A percentile compares a stretch with the other conserved stretches of the same genome.
Conservation (phyloP, 2,888 invertebrate species). For the Agonopterix heracliana region DNA sequence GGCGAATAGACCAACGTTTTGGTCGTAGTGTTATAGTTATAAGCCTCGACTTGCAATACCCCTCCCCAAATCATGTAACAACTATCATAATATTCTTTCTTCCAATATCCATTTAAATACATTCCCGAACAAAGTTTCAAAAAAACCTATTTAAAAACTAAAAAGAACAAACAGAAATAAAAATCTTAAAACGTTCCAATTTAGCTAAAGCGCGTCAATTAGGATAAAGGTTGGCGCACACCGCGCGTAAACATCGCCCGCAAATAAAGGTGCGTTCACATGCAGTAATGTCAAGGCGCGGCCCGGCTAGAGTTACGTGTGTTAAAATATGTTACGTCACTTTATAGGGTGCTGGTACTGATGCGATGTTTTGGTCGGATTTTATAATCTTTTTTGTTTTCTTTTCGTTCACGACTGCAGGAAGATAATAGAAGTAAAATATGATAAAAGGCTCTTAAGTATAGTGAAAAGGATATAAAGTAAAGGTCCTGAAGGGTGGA, state of each 20-base stretch:
- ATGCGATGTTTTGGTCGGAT: too few relatives aligned
- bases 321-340: background rate
- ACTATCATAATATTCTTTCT: too few relatives aligned
- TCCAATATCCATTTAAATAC: too few relatives aligned
- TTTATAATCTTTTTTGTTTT: too few relatives aligned
- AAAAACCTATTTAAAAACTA: background rate
- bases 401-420: background rate
- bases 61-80: too few relatives aligned
- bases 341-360: background rate
- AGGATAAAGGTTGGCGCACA: slow-evolving; percentile 41
- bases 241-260: slow-evolving; percentile 31
- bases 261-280: slow-evolving; percentile 39
- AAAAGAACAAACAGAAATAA: background rate
- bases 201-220: slow-evolving; percentile 40
- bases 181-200: slow-evolving; percentile 22
- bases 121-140: background rate
- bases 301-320: slow-evolving; percentile 11
- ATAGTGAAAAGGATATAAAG: too few relatives aligned
- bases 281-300: slow-evolving; percentile 24
- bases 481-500: too few relatives aligned
- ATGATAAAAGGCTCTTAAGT: too few relatives aligned
- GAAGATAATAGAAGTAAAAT: background rate
- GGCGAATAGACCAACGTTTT: too few relatives aligned
- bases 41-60: too few relatives aligned
- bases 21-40: too few relatives aligned